A percentile compares a stretch with the other conserved stretches of the same genome.
phyloP scores from a whole-genome alignment of 2,797 vertebrate genomes.

The Carcharodon carcharias region DNA sequence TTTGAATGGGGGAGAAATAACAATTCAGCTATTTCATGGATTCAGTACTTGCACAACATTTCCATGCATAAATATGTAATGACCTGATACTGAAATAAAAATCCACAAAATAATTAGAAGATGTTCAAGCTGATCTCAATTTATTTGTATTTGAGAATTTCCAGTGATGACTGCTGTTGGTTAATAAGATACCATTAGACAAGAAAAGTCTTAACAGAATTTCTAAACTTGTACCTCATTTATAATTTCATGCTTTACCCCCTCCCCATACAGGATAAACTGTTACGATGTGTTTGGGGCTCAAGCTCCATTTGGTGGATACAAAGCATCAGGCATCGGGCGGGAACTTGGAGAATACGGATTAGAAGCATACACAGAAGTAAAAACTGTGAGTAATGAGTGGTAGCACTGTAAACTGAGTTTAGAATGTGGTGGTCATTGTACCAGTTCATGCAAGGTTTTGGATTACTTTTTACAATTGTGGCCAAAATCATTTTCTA shows the following conservation, averaged over 20 bases:
- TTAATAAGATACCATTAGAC: neutral
- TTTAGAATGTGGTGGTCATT: neutral
- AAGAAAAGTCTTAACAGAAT: neutral
- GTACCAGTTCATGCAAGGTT: neutral
- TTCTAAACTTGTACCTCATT: neutral
- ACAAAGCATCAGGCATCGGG: slow-evolving; percentile 83
- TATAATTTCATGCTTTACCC: neutral
- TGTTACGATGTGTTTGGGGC: slow-evolving; percentile 83
- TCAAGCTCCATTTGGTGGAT: slow-evolving; percentile 91
- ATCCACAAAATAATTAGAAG: neutral
- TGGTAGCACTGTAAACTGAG: neutral
- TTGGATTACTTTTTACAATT: neutral
- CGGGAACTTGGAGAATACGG: slow-evolving; percentile 85
- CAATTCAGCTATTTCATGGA: neutral
- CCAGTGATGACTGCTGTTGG: no score
- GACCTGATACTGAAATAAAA: neutral
- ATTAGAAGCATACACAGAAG: slow-evolving; percentile 80
- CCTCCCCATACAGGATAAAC: slow-evolving; percentile 70
- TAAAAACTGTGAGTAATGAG: slow-evolving; percentile 76
- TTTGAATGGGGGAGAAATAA: neutral
- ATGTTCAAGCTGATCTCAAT: neutral
- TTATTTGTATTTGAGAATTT: neutral
- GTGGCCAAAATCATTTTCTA: neutral
- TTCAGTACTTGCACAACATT: no score
- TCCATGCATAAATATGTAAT: neutral